Percentiles rank a stretch among this genome's conserved stretches.
phyloP scores from a whole-genome alignment of 2,888 invertebrate species.

The Orchesellides sinensis region DNA sequence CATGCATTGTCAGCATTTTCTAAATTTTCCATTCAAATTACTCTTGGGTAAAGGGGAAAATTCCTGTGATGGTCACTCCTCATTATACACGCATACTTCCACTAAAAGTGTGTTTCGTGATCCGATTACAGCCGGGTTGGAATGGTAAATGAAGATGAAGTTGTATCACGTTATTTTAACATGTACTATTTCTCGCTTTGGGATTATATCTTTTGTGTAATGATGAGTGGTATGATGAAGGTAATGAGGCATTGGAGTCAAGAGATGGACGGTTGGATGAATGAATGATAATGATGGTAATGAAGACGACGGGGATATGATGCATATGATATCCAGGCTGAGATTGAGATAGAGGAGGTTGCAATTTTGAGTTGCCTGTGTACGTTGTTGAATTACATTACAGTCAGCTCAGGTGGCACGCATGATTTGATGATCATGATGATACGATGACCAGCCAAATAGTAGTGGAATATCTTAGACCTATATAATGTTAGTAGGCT shows the following conservation, averaged over 20 bases:
- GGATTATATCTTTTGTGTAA: conserved; percentile 33
- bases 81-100: too few relatives aligned
- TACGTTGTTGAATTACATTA: too few relatives aligned
- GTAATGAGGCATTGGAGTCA: conserved; percentile 46
- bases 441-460: too few relatives aligned
- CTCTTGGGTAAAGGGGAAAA: too few relatives aligned
- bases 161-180: conserved; percentile 24
- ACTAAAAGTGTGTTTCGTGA: conserved; percentile 26
- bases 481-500: too few relatives aligned
- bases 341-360: conserved; percentile 53
- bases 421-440: too few relatives aligned
- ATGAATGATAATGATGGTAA: conserved; percentile 62
- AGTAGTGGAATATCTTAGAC: too few relatives aligned
- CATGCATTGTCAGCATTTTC: conserved; percentile 47
- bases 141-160: conserved; percentile 48
- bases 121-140: conserved; percentile 32
- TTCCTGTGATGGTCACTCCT: too few relatives aligned
- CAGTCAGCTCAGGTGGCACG: conserved; percentile 1
- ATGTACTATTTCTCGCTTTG: background rate
- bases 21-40: conserved; percentile 9
- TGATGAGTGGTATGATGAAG: conserved; percentile 9
- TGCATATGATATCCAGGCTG: conserved; percentile 39
- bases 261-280: conserved; percentile 60
- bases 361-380: conserved; percentile 33
- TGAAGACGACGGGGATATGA: conserved; percentile 21